A percentile compares a stretch with the other conserved stretches of the same genome.
phyloP scores from a whole-genome alignment of 2,113 vertebrate species.

The Prionailurus bengalensis region DNA sequence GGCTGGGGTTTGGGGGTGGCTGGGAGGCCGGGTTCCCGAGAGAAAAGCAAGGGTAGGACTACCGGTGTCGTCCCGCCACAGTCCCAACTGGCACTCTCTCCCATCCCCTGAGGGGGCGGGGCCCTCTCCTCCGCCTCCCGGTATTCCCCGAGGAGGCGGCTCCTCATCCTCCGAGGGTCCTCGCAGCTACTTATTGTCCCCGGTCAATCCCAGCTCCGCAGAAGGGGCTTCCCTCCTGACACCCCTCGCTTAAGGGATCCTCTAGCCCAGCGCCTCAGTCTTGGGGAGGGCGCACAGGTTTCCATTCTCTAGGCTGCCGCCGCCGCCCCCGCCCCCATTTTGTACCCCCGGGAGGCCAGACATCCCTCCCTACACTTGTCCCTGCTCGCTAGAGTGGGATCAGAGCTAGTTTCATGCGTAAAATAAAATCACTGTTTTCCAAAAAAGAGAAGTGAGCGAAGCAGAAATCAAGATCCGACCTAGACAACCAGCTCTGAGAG shows the following conservation, averaged over 20 bases:
- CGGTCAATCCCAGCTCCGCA: not conserved
- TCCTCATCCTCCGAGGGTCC: conserved; percentile 58
- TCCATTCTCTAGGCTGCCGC: not conserved
- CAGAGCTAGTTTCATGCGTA: not conserved
- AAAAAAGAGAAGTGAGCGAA: not conserved
- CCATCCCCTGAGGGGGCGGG: conserved; percentile 78
- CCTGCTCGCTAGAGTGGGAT: not conserved
- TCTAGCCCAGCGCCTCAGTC: not conserved
- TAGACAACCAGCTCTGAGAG: not conserved
- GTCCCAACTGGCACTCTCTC: not conserved
- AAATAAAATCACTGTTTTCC: not conserved
- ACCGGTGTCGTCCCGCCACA: not conserved
- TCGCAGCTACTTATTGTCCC: conserved; percentile 9
- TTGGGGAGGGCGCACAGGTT: not conserved
- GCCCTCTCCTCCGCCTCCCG: conserved; percentile 66
- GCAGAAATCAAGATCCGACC: not conserved
- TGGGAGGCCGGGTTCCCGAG: not conserved
- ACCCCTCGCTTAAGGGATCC: too few relatives aligned
- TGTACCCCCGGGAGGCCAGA: not conserved
- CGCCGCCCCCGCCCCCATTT: not conserved
- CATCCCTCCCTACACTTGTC: conserved; percentile 69
- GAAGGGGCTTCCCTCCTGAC: not conserved
- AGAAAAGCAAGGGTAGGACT: not conserved
- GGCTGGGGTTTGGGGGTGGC: not conserved
- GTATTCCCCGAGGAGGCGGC: conserved; percentile 72